Percentiles rank a stretch among this genome's conserved stretches.
Evolutionary conservation across 2,797 vertebrate species (phyloP).

Genomic region (Pangasius djambal): DNA sequence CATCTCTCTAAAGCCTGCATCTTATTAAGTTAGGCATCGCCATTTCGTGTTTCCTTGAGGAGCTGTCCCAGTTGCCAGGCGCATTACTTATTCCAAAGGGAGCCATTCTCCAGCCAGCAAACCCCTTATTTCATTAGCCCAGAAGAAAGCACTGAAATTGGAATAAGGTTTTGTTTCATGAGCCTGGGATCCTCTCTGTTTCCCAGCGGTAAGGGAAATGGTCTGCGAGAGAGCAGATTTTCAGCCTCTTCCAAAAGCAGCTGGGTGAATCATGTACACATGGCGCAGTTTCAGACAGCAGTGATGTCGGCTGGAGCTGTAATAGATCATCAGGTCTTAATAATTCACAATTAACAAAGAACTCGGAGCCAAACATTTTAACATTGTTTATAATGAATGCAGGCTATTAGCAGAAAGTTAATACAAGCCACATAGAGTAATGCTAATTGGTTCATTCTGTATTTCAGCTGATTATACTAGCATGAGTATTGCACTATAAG

Average conservation of each 20-base stretch:
- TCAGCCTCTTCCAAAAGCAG: constrained; percentile 33
- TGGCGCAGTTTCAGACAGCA: background rate
- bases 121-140: constrained; percentile 59
- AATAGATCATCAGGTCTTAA: background rate
- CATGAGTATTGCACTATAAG: background rate
- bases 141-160: constrained; percentile 57
- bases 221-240: constrained; percentile 33
- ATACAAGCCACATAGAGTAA: background rate
- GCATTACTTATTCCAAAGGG: constrained; percentile 53
- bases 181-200: constrained; percentile 34
- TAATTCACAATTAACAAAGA: constrained; percentile 1
- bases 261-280: constrained; percentile 22
- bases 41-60: constrained; percentile 55
- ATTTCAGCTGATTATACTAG: background rate
- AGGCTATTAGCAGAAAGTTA: background rate
- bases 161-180: constrained; percentile 55
- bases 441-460: background rate
- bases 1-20: constrained; percentile 57
- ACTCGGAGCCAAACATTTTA: background rate
- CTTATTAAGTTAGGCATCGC: constrained; percentile 63
- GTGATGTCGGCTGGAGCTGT: constrained; percentile 5
- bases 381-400: constrained; percentile 9
- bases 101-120: constrained; percentile 56
- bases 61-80: constrained; percentile 59
- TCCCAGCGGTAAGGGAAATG: constrained; percentile 39